Evolutionary conservation across 2,888 invertebrate species (phyloP).

Genomic region (Cynaeus angustus): DNA sequence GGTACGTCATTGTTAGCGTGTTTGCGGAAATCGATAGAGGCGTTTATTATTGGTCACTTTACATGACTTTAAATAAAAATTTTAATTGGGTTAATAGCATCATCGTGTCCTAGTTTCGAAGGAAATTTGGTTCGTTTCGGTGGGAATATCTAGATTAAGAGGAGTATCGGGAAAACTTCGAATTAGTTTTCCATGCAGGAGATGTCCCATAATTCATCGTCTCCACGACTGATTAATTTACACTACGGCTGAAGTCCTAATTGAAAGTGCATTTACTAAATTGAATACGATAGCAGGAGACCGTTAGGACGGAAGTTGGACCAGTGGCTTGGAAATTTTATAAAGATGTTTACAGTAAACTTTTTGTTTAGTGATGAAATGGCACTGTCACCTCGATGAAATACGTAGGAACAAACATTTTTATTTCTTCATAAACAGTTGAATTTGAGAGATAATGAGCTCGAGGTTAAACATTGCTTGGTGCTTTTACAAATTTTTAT

Average conservation of each 20-base stretch:
- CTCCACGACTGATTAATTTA: conserved; percentile 37
- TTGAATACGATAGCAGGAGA: conserved; percentile 30
- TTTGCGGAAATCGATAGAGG: conserved; percentile 1
- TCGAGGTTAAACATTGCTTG: too few species aligned
- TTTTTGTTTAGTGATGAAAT: neutral
- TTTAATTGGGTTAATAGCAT: conserved; percentile 5
- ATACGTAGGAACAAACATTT: too few species aligned
- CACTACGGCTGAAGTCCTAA: conserved; percentile 20
- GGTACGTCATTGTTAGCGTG: neutral
- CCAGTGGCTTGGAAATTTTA: neutral
- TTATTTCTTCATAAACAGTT: too few species aligned
- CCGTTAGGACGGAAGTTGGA: neutral
- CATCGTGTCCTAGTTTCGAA: conserved; percentile 13
- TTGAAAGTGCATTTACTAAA: conserved; percentile 38
- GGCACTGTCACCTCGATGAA: too few species aligned
- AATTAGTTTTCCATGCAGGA: conserved; percentile 39
- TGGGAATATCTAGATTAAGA: conserved; percentile 22
- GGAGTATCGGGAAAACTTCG: conserved; percentile 31
- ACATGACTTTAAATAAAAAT: neutral
- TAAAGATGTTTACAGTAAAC: neutral
- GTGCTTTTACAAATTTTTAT: too few species aligned
- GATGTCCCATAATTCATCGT: conserved; percentile 28
- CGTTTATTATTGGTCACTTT: conserved; percentile 7
- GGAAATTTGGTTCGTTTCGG: conserved; percentile 27
- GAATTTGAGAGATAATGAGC: too few species aligned